Evolutionary conservation across 2,113 vertebrate species (phyloP).

Genomic region (Dasyurus viverrinus): DNA sequence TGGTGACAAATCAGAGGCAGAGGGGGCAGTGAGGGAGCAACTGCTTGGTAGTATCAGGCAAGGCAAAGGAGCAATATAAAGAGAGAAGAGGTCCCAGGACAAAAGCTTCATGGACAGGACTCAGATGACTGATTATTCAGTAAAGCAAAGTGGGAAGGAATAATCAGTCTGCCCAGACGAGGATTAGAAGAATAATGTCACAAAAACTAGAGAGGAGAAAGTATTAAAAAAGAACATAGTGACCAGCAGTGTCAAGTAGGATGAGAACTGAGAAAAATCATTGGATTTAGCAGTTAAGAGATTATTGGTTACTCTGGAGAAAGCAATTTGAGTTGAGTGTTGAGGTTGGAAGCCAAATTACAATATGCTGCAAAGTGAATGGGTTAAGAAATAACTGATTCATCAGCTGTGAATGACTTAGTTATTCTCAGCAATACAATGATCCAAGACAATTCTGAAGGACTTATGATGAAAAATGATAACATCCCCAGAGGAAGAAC

Average conservation of each 20-base stretch:
- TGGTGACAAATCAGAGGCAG: too few species aligned
- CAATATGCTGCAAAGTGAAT: not conserved
- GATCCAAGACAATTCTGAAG: too few species aligned
- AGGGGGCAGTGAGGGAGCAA: too few species aligned
- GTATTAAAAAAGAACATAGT: not conserved
- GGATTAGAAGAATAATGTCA: not conserved
- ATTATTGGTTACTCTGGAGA: not conserved
- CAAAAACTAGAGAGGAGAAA: not conserved
- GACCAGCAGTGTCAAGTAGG: not conserved
- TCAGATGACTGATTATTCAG: not conserved
- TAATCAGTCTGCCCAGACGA: not conserved
- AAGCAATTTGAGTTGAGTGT: not conserved
- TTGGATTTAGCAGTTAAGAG: not conserved
- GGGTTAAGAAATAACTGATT: conserved; percentile 1
- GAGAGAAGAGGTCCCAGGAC: too few species aligned
- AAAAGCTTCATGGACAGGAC: too few species aligned
- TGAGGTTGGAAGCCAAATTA: not conserved
- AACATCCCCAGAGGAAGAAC: too few species aligned
- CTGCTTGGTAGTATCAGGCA: too few species aligned
- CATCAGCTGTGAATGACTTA: too few species aligned
- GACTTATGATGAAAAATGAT: too few species aligned
- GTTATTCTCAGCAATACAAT: too few species aligned
- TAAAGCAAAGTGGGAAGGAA: not conserved
- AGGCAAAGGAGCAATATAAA: too few species aligned
- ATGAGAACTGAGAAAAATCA: not conserved